Evolutionary conservation across 1,140 invertebrate species (phyloP), one percentile per base, ranked within the genome.

Genomic region (Charaxes varanes): DNA sequence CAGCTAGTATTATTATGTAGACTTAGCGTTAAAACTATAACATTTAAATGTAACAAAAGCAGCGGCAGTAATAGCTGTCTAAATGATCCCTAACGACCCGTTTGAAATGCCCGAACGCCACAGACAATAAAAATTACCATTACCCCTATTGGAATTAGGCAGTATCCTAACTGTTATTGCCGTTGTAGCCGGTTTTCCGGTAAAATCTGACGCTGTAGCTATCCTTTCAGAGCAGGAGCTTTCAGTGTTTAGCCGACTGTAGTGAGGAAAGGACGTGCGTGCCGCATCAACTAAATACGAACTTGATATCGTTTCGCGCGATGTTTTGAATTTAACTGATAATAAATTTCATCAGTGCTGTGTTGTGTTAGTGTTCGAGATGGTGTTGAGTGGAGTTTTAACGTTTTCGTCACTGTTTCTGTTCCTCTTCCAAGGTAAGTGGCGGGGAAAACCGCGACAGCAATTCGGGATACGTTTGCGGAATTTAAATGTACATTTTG

Each of bases 371-470:
- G 45, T 49, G 38, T n/a, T 15, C 17, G 38, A 33, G 22, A 46
- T 46, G 43, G 16, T 46, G 13, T 33, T 36, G 7, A 40, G 11
- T 15, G 36, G 36, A 26, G 21, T 45, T 15, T 16, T 42, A 23
- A 32, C 36, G 11, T 34, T 51, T 28, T 41, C 26, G 4, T 8
- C 43, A 7, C n/a, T 52, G 8, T 31, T 56, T 36, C 26, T 56
- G 13, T 48, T 50, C 30, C 27, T 55, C 13, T 53, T 60, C 22
- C 26, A 60, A 35, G 53, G 57, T 60, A 41, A 55, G 57, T 41
- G 27, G 11, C 12, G 22, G 24, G 14, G 24, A 24, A 23, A 17
- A 22, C 16, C 21, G 21, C 24, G 33, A 24, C n/a, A 18, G 13
- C 15, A 36, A 36, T 36, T 36, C 19, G n/a, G 6, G 8, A 2